These are phyloP conservation scores for Pristionchus fissidentatus DNA, from an alignment of 2,888 invertebrate genomes.

Conservation along the genomic window DNA sequence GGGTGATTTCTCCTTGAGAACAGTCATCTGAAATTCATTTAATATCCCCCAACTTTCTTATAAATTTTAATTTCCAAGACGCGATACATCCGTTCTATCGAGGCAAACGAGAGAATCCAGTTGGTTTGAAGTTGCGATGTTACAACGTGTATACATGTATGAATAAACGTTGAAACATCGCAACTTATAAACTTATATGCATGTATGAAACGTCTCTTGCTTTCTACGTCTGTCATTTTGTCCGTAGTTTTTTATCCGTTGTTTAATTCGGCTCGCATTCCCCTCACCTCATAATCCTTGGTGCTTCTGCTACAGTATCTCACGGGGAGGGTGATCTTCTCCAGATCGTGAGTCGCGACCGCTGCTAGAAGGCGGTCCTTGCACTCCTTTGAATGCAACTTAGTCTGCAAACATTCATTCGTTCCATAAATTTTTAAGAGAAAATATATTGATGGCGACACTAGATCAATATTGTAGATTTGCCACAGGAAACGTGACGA, in stretches of 20 bases:
- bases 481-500: no score
- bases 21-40: background rate
- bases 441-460: no score
- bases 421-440: background rate
- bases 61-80: background rate
- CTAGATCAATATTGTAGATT: no score
- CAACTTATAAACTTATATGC: background rate
- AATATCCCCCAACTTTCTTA: background rate
- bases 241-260: no score
- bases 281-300: background rate
- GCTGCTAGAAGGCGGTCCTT: conserved; percentile 24
- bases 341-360: conserved; percentile 24
- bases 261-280: background rate
- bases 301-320: conserved; percentile 15
- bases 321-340: conserved; percentile 37
- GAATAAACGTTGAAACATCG: no score
- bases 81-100: background rate
- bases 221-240: no score
- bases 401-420: background rate
- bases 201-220: background rate
- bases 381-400: conserved; percentile 14
- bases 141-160: no score
- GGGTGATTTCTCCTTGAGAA: background rate
- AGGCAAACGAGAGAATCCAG: background rate
- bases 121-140: no score